These are phyloP conservation scores for Sylvicola fuscatus DNA, from an alignment of 2,888 invertebrate genomes.

Conservation along the genomic window DNA sequence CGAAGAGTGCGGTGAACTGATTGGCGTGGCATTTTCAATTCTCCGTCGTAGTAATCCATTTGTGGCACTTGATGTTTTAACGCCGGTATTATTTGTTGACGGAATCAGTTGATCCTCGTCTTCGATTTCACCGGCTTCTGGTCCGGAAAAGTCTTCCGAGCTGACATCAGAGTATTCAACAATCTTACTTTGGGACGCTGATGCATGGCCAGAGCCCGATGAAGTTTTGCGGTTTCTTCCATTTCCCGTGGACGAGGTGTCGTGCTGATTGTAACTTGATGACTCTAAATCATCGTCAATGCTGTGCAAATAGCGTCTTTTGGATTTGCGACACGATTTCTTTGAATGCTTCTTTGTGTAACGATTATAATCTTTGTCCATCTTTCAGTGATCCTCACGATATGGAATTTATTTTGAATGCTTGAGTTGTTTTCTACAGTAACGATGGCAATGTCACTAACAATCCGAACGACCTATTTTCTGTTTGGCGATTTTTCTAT, in stretches of 20 bases:
- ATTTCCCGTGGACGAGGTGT: too few relatives aligned
- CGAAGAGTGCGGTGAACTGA: constrained; percentile 12
- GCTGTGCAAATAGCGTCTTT: background rate
- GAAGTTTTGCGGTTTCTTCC: too few relatives aligned
- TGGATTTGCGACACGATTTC: constrained; percentile 3
- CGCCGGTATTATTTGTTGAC: too few relatives aligned
- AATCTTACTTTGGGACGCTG: constrained; percentile 8
- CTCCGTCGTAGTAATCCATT: constrained; percentile 8
- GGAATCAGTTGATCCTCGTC: constrained; percentile 33
- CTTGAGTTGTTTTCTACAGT: too few relatives aligned
- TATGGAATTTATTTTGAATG: too few relatives aligned
- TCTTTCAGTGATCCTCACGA: constrained; percentile 3
- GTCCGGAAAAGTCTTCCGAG: constrained; percentile 74
- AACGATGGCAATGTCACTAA: too few relatives aligned
- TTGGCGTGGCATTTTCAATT: constrained; percentile 17
- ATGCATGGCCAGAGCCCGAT: too few relatives aligned
- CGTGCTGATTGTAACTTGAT: too few relatives aligned
- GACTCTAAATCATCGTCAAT: too few relatives aligned
- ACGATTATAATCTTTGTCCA: constrained; percentile 9
- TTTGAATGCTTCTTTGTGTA: constrained; percentile 4
- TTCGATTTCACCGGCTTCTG: constrained; percentile 78
- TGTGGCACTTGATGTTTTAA: background rate
- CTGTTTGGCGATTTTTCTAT: too few relatives aligned
- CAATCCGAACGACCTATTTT: too few relatives aligned
- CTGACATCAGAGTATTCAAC: constrained; percentile 80